phyloP scores from a whole-genome alignment of 2,888 invertebrate genomes.

The Criorhina ranunculi region DNA sequence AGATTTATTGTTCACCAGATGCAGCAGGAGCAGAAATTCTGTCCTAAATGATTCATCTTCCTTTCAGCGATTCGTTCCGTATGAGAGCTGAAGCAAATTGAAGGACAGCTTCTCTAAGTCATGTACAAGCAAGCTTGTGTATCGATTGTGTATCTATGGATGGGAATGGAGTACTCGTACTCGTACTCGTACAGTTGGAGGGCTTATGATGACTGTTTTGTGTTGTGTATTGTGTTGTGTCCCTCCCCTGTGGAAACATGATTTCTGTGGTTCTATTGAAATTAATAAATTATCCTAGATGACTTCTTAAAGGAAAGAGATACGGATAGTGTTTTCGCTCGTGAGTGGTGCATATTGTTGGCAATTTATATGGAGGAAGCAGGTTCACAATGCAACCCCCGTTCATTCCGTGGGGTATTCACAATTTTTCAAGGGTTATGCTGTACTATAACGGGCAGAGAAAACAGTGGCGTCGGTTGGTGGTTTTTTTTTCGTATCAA shows the following conservation, averaged over 20 bases:
- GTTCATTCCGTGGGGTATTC: conserved; percentile 55
- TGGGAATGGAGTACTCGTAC: neutral
- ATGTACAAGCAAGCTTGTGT: conserved; percentile 11
- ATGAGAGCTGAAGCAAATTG: conserved; percentile 55
- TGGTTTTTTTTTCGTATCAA: too few relatives aligned
- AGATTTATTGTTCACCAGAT: conserved; percentile 71
- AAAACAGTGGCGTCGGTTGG: conserved; percentile 42
- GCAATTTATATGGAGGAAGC: conserved; percentile 62
- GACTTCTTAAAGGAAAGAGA: conserved; percentile 46
- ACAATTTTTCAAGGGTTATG: conserved; percentile 44
- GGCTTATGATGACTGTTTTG: conserved; percentile 39
- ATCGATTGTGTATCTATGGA: conserved; percentile 32
- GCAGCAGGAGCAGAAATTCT: conserved; percentile 66
- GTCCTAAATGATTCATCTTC: conserved; percentile 75
- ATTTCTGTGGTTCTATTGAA: conserved; percentile 63
- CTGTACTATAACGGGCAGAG: conserved; percentile 6
- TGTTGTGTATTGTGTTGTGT: conserved; percentile 30
- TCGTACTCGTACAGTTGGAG: neutral
- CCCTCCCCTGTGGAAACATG: conserved; percentile 47
- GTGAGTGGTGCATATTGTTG: conserved; percentile 70
- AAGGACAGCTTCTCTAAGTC: conserved; percentile 61
- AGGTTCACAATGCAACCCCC: conserved; percentile 48
- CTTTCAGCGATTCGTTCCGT: conserved; percentile 55
- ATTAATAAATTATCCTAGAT: conserved; percentile 73
- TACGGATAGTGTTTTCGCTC: conserved; percentile 60